Base-by-base conservation (phyloP, 2,113 vertebrate species). In the Cygnus atratus region DNA sequence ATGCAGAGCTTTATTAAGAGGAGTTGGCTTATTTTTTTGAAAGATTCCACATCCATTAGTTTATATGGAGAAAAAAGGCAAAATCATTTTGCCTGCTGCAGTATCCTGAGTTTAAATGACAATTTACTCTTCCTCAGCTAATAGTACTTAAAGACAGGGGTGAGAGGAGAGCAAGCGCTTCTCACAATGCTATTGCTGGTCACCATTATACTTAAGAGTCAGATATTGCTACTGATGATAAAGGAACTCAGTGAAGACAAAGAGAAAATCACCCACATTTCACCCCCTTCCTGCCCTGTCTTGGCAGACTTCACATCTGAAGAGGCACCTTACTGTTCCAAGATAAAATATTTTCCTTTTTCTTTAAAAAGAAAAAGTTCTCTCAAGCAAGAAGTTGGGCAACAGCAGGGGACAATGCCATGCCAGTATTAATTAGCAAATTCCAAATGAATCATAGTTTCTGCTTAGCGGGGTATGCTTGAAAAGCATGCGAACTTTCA, bases 371-470 rank as follows among this genome's bases (percentile, higher is more conserved):
- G 46, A 77, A 84, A 81, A 96, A 92, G 74, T 90, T 94, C 74
- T 96, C 92, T 87, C 92, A 88, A 73, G 73, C 74, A 93, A 96
- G 84, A 96, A 93, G 74, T 87, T 95, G 92, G 90, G 82, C 92
- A 92, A 74, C 96, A 94, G 94, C 88, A 91, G 94, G 96, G 80
- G 85, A 95, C 91, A 93, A 90, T 5, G 11, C 76, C 82, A 73
- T 84, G 80, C 87, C 95, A 96, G 83, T 92, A 92, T 97, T 96
- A 95, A 97, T 97, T 97, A 97, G 90, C 85, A 93, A 91, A 85
- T 94, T 83, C 83, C 88, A 94, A 96, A 90, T 91, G 88, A 96
- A 92, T 94, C 94, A 77, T 81, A 44, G 77, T 82, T 94, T 96
- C 86, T 78, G 90, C 89, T 90, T 96, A 92, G 89, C 22, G 1